Evolutionary conservation across 2,113 vertebrate species (phyloP), one percentile per base, ranked within the genome.

Genomic region (Burhinus oedicnemus): DNA sequence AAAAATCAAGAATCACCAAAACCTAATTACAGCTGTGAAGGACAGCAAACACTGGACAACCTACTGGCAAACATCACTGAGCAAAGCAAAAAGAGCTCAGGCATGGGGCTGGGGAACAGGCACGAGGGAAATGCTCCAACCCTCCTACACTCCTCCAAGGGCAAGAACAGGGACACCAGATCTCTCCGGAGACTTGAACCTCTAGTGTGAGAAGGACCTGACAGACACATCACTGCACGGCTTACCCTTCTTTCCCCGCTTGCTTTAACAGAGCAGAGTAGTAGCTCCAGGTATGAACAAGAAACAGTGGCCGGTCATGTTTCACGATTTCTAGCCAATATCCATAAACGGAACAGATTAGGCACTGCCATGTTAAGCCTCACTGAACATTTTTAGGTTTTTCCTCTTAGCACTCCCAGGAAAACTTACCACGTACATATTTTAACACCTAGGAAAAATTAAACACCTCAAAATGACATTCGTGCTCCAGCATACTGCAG

Each of bases 121-220:
- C 45, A 10, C 0, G 0, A 25, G 42, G 42, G 27, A 77, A 34
- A 20, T 0, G 0, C 12, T 85, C 45, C 75, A 58, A 38, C 19
- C 21, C 8, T 6, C 4, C n/a, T 10, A 13, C 3, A 21, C 2
- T 0, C 27, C 45, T 49, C n/a, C 60, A 82, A 23, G 60, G 45
- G 40, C 13, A 25, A 47, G 61, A 51, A 23, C 1, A 65, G 10
- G 15, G 38, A 64, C 5, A 4, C 30, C 14, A 49, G 14, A 36
- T 14, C 26, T 25, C 21, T 70, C 36, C 51, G 57, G 68, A 21
- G 20, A 17, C 23, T 13, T 2, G 1, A 15, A 55, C 9, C 20
- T 61, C 27, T 32, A 1, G 0, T 2, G 22, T n/a, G 69, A 51
- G 64, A 62, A 30, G 32, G 54, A 25, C 15, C 40, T 29, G n/a